A percentile compares a stretch with the other conserved stretches of the same genome.
Evolutionary conservation across 1,140 invertebrate genomes (phyloP).

Genomic region (Pogonognathellus flavescens): DNA sequence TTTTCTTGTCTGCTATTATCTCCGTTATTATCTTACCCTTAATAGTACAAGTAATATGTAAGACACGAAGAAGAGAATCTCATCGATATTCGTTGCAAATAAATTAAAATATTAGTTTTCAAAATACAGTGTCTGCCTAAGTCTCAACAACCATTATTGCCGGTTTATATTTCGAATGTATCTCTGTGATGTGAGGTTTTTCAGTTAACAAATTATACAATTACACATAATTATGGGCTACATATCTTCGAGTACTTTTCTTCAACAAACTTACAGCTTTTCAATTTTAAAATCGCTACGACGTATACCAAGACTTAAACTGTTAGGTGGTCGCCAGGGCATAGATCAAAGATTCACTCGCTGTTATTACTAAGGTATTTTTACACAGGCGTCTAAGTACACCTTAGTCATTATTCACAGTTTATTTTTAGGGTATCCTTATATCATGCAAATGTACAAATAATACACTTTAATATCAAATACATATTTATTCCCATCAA

Average conservation of each 20-base stretch:
- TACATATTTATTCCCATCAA: too few species aligned
- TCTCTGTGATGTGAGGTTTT: not conserved
- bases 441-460: too few species aligned
- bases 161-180: not conserved
- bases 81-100: conserved; percentile 48
- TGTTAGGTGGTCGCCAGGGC: too few species aligned
- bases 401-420: too few species aligned
- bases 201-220: conserved; percentile 23
- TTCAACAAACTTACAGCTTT: conserved; percentile 40
- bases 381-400: too few species aligned
- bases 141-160: conserved; percentile 42
- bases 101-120: conserved; percentile 50
- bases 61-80: conserved; percentile 46
- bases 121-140: conserved; percentile 22
- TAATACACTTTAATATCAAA: too few species aligned
- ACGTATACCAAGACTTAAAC: not conserved
- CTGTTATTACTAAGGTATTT: too few species aligned
- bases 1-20: conserved; percentile 41
- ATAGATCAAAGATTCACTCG: too few species aligned
- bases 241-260: conserved; percentile 10
- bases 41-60: conserved; percentile 47
- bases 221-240: conserved; percentile 42
- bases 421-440: too few species aligned
- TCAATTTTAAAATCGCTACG: not conserved
- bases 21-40: conserved; percentile 44